These are phyloP conservation scores for Melipona bicolor DNA, from an alignment of 2,888 invertebrate genomes.

Conservation along the genomic window DNA sequence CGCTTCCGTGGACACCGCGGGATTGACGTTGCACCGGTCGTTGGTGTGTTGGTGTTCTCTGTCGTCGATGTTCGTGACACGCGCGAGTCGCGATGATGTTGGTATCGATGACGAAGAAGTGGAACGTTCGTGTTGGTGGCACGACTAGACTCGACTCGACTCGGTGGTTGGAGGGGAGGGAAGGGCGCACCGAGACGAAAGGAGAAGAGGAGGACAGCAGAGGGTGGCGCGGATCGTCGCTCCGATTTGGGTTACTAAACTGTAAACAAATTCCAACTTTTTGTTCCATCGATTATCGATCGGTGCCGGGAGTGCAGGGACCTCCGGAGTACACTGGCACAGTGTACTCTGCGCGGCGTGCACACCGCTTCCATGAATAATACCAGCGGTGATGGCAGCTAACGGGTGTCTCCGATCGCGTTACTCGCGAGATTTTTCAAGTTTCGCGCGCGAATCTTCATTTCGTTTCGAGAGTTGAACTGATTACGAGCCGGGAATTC, in stretches of 20 bases:
- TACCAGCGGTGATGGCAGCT: slow-evolving; percentile 55
- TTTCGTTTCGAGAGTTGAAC: no score
- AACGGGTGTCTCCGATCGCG: slow-evolving; percentile 50
- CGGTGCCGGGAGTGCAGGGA: slow-evolving; percentile 77
- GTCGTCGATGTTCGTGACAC: slow-evolving; percentile 52
- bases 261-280: slow-evolving; percentile 82
- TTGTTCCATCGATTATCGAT: slow-evolving; percentile 82
- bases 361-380: slow-evolving; percentile 70
- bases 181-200: slow-evolving; percentile 9
- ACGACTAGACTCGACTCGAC: slow-evolving; percentile 7
- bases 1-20: neutral
- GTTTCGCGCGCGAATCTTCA: neutral
- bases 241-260: slow-evolving; percentile 82
- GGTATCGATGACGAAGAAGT: slow-evolving; percentile 42
- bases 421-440: neutral
- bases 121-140: slow-evolving; percentile 51
- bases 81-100: slow-evolving; percentile 37
- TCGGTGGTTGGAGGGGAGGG: neutral
- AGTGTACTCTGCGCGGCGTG: slow-evolving; percentile 48
- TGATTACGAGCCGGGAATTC: neutral
- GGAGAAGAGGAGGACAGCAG: slow-evolving; percentile 38
- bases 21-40: slow-evolving; percentile 45
- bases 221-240: slow-evolving; percentile 65
- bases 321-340: slow-evolving; percentile 71
- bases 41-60: slow-evolving; percentile 42